Percentiles rank a stretch among this genome's conserved stretches.
These are phyloP conservation scores for Drosophila insularis DNA, from an alignment of 1,140 invertebrate genomes.

Conservation along the genomic window DNA sequence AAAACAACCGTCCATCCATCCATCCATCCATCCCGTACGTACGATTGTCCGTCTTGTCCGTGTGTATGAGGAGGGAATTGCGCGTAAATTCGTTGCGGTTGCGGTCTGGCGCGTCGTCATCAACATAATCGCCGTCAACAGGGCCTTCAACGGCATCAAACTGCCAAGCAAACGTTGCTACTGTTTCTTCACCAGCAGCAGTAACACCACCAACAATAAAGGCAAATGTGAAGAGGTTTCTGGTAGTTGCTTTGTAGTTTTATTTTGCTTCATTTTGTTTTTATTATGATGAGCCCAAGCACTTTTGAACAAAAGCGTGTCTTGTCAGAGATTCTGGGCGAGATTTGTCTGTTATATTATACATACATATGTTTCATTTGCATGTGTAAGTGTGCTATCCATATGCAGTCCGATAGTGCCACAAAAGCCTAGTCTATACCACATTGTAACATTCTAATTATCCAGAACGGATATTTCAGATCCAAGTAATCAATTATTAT, in stretches of 20 bases:
- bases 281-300: constrained; percentile 66
- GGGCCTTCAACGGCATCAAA: constrained; percentile 76
- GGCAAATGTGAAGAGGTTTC: constrained; percentile 57
- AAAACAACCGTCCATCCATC: constrained; percentile 8
- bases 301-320: constrained; percentile 74
- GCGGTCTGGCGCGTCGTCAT: constrained; percentile 77
- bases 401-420: constrained; percentile 26
- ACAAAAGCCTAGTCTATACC: too few relatives aligned
- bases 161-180: constrained; percentile 77
- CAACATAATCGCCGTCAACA: constrained; percentile 79
- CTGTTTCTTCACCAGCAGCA: constrained; percentile 60
- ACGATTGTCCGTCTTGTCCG: background rate
- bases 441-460: too few relatives aligned
- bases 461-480: too few relatives aligned
- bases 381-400: constrained; percentile 9
- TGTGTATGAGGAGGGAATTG: constrained; percentile 56
- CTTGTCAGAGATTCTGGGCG: constrained; percentile 36
- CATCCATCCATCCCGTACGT: background rate
- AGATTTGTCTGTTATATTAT: constrained; percentile 32
- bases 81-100: constrained; percentile 80
- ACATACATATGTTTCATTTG: background rate
- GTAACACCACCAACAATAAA: constrained; percentile 10
- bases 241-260: constrained; percentile 32
- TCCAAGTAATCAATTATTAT: too few relatives aligned
- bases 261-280: constrained; percentile 24